Conservation (phyloP, 2,113 vertebrate species). For the Nibea albiflora region DNA sequence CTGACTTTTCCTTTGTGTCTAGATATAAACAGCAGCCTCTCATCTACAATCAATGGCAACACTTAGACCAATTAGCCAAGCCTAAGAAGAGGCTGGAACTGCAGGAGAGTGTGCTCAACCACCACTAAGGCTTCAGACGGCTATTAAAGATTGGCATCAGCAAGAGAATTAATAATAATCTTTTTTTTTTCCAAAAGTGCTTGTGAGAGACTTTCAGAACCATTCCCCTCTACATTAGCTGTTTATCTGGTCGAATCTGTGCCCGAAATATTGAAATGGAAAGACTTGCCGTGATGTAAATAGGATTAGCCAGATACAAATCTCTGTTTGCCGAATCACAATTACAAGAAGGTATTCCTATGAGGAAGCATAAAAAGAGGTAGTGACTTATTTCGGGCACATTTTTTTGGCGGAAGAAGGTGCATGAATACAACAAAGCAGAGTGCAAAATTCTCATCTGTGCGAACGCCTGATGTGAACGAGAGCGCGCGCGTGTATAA, state of each 20-base stretch:
- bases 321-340: conserved; percentile 65
- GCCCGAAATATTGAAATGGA: conserved; percentile 50
- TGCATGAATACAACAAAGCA: conserved; percentile 39
- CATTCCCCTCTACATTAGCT: conserved; percentile 52
- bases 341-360: conserved; percentile 51
- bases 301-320: conserved; percentile 64
- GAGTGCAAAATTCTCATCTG: conserved; percentile 33
- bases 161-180: conserved; percentile 47
- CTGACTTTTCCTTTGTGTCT: conserved; percentile 50
- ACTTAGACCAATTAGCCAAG: conserved; percentile 69
- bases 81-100: conserved; percentile 49
- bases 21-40: conserved; percentile 60
- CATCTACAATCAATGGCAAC: conserved; percentile 63
- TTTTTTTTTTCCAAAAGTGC: conserved; percentile 26
- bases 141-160: conserved; percentile 55
- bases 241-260: conserved; percentile 60
- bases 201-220: conserved; percentile 43
- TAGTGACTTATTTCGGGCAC: conserved; percentile 48
- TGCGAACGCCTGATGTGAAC: conserved; percentile 23
- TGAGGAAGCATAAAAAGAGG: conserved; percentile 5
- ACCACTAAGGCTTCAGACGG: conserved; percentile 48
- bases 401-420: conserved; percentile 40
- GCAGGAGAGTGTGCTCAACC: conserved; percentile 46
- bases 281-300: conserved; percentile 50
- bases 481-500: conserved; percentile 12